phyloP scores from a whole-genome alignment of 2,113 vertebrate species.

The Malurus elegans region DNA sequence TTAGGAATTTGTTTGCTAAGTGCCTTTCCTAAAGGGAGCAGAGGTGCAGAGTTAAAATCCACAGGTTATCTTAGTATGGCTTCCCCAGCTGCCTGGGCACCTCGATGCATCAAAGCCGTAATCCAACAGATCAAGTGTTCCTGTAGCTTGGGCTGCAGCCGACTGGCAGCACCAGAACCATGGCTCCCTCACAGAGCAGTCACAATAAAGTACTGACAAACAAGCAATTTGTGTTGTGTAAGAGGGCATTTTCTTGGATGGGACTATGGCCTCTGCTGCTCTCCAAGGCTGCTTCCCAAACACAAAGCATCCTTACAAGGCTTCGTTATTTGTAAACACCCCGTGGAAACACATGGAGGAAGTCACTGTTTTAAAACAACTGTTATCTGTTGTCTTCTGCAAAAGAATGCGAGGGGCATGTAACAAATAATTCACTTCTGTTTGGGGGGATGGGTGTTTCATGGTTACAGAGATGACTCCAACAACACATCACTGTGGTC shows the following conservation, averaged over 20 bases:
- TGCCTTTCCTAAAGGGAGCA: neutral
- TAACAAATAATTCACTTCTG: neutral
- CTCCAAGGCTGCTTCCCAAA: conserved; percentile 40
- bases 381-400: neutral
- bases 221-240: neutral
- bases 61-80: neutral
- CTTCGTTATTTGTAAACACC: neutral
- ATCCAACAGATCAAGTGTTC: neutral
- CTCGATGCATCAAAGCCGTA: neutral
- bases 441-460: neutral
- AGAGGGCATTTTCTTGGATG: neutral
- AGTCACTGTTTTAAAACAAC: conserved; percentile 3
- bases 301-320: conserved; percentile 8
- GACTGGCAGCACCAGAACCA: neutral
- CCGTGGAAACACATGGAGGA: neutral
- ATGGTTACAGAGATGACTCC: conserved; percentile 4
- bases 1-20: neutral
- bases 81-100: neutral
- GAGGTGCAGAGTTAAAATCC: neutral
- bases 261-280: neutral
- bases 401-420: neutral
- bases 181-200: neutral
- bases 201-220: neutral
- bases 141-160: neutral
- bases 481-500: neutral